A percentile compares a stretch with the other conserved stretches of the same genome.
Conservation (phyloP, 2,113 vertebrate genomes). For the Cettia cetti region DNA sequence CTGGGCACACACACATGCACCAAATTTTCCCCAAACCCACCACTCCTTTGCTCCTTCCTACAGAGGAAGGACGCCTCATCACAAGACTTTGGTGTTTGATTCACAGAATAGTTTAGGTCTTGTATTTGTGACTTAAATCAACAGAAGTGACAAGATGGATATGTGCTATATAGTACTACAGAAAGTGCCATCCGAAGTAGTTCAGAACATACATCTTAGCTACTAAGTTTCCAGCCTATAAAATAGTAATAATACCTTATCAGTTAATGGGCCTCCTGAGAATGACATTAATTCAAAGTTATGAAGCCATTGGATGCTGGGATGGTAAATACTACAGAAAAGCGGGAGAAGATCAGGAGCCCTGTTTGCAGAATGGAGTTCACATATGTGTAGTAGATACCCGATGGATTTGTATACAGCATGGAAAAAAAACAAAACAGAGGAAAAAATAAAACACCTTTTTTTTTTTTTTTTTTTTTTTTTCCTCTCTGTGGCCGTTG, state of each 20-base stretch:
- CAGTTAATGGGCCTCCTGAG: neutral
- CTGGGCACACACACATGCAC: neutral
- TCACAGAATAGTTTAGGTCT: neutral
- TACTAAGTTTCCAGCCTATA: neutral
- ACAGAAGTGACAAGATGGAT: neutral
- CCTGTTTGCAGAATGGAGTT: neutral
- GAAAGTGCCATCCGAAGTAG: neutral
- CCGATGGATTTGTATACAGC: neutral
- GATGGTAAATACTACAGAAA: neutral
- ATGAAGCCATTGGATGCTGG: neutral
- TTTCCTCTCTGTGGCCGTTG: neutral
- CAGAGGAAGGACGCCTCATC: neutral
- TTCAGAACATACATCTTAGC: neutral
- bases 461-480: neutral
- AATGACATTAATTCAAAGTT: neutral
- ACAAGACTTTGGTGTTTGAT: neutral
- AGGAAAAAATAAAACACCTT: neutral
- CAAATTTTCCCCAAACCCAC: neutral
- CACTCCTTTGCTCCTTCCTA: neutral
- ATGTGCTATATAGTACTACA: fast-evolving
- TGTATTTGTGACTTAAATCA: neutral
- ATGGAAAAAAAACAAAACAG: neutral
- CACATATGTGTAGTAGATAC: neutral
- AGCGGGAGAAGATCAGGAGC: neutral
- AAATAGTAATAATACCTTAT: neutral